Conservation (phyloP, 2,113 vertebrate genomes). For the Erythrolamprus reginae region DNA sequence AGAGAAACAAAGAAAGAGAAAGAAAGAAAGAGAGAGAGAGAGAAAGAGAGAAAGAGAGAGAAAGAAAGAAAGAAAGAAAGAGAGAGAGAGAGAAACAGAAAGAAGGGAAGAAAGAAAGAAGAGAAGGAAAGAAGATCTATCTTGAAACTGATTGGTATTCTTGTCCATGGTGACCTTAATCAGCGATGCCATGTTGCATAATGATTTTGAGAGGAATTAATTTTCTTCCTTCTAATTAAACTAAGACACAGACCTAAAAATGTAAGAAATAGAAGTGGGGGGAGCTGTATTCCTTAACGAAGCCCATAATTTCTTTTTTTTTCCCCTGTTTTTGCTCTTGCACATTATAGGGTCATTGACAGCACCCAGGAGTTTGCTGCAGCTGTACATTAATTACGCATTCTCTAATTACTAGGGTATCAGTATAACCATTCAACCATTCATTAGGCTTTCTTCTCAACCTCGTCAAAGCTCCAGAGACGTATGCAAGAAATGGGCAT, state of each 20-base stretch:
- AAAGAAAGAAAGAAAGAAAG: too few species aligned
- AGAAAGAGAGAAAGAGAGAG: neutral
- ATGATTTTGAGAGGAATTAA: constrained; percentile 66
- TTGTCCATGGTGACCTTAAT: constrained; percentile 53
- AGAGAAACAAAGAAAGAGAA: too few species aligned
- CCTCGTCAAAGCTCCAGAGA: constrained; percentile 63
- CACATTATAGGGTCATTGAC: constrained; percentile 62
- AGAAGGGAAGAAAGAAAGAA: neutral
- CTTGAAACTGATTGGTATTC: constrained; percentile 47
- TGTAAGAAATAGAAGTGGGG: constrained; percentile 62
- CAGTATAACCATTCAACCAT: constrained; percentile 60
- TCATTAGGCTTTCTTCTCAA: constrained; percentile 72
- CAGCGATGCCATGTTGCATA: constrained; percentile 54
- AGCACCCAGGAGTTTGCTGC: constrained; percentile 63
- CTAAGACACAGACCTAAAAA: constrained; percentile 70
- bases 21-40: neutral
- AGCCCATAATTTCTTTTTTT: constrained; percentile 57
- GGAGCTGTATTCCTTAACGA: constrained; percentile 64
- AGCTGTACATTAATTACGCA: constrained; percentile 75
- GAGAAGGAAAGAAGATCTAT: neutral
- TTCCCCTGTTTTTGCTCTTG: constrained; percentile 42
- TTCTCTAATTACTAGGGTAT: constrained; percentile 71
- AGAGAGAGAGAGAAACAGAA: neutral
- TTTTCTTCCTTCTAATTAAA: constrained; percentile 73
- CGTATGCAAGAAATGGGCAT: constrained; percentile 38